Base-by-base conservation (phyloP, 2,797 vertebrate species). In the Phoebastria nigripes region DNA sequence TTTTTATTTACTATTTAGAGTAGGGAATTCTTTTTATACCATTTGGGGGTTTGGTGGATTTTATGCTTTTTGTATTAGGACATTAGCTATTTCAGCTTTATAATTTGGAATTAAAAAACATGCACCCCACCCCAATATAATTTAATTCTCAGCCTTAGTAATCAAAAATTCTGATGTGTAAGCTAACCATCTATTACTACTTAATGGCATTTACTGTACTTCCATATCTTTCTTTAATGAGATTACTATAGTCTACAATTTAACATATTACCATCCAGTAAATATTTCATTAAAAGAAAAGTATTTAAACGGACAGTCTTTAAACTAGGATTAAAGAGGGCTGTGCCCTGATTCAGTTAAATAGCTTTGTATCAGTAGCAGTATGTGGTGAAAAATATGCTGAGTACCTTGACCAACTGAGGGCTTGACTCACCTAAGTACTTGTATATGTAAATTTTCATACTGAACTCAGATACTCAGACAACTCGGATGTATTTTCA, bases 181-280 rank as follows among this genome's bases (percentile, higher is more conserved):
- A 89, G 74, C 69, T 93, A 72, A 77, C 67, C 33, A 18, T 87
- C 92, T 83, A 24, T 96, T 96, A 80, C 49, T 89, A 63, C 82
- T 94, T 88, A 89, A 88, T 95, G 62, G 29, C 25, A 88, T 93
- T 94, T 59, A 70, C 59, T 94, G 28, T 90, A 56, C 83, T 85
- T 97, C 95, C 83, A 84, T 77, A 87, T 95, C 79, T 95, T 94
- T 94, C 74, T 93, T 96, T 94, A 88, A 93, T 96, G 73, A 92
- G 44, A 90, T 96, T 90, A 78, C 89, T 95, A 66, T 94, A 95
- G 77, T 87, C 83, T 92, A 93, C 95, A 84, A 91, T 94, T 96
- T 90, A 96, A 91, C 24, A 67, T 88, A 93, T 63, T 66, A 90
- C 90, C 88, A 88, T 81, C 47, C 80, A 82, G 90, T 96, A 93